A percentile compares a stretch with the other conserved stretches of the same genome.
These are phyloP conservation scores for Corythoichthys haematopterus DNA, from an alignment of 2,113 vertebrate species.

Conservation along the genomic window DNA sequence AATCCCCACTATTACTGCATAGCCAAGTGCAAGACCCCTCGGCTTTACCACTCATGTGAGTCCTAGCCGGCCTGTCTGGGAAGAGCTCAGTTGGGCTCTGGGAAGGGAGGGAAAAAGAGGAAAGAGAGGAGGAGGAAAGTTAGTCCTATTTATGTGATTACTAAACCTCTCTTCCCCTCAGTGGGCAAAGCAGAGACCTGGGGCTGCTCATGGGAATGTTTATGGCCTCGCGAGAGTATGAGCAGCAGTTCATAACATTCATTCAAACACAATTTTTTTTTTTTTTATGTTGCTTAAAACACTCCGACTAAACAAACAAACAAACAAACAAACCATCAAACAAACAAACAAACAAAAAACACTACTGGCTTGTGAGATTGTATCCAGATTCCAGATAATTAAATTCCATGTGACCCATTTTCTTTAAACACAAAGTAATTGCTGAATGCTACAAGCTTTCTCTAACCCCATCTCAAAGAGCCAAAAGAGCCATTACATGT, in stretches of 20 bases:
- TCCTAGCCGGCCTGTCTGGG: conserved; percentile 29
- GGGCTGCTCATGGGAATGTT: conserved; percentile 10
- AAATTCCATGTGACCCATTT: too few relatives aligned
- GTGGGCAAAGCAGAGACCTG: conserved; percentile 9
- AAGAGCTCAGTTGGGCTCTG: conserved; percentile 8
- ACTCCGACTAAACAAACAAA: too few relatives aligned
- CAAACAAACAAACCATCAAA: too few relatives aligned
- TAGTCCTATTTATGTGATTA: conserved; percentile 32
- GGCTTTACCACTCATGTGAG: conserved; percentile 32
- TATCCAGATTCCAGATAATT: too few relatives aligned
- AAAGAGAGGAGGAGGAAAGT: conserved; percentile 20
- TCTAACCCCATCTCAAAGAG: too few relatives aligned
- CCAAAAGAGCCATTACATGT: too few relatives aligned
- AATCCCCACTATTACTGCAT: conserved; percentile 61
- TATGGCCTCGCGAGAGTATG: conserved; percentile 16
- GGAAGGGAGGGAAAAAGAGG: conserved; percentile 21
- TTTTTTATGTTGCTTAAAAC: too few relatives aligned
- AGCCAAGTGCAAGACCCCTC: conserved; percentile 43
- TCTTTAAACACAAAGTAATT: too few relatives aligned
- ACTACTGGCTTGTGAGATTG: too few relatives aligned
- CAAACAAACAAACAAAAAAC: too few relatives aligned
- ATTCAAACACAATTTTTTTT: neutral
- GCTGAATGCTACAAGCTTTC: too few relatives aligned
- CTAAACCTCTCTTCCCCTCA: conserved; percentile 6
- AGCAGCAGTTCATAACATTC: neutral